Evolutionary conservation across 1,140 invertebrate genomes (phyloP).

Genomic region (Yoshiicerus persimilis): DNA sequence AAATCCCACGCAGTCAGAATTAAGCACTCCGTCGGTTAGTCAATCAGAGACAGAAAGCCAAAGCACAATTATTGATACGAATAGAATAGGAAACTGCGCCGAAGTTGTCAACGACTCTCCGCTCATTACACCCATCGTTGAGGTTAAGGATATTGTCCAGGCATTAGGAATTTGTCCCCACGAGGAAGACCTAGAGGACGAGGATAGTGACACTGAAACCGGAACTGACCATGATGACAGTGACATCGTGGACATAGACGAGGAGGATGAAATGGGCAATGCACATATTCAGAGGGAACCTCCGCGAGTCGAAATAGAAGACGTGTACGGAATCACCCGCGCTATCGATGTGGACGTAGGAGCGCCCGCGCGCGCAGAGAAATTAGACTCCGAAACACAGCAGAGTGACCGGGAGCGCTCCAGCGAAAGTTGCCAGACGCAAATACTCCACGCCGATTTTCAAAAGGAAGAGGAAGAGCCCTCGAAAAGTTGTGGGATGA

Average conservation of each 20-base stretch:
- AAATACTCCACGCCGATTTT: background rate
- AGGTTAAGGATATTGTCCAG: background rate
- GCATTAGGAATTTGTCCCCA: conserved; percentile 40
- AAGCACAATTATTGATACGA: conserved; percentile 37
- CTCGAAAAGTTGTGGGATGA: conserved; percentile 23
- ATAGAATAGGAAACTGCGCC: background rate
- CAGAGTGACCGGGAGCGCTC: background rate
- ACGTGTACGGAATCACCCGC: conserved; percentile 62
- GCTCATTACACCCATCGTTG: background rate
- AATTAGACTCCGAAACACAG: background rate
- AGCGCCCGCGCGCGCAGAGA: conserved; percentile 6
- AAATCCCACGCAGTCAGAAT: background rate
- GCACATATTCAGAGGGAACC: conserved; percentile 8
- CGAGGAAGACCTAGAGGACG: conserved; percentile 52
- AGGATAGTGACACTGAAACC: conserved; percentile 49
- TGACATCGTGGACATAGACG: conserved; percentile 5
- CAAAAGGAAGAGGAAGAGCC: conserved; percentile 6
- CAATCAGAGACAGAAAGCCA: conserved; percentile 42
- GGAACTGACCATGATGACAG: conserved; percentile 2
- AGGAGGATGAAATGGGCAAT: background rate
- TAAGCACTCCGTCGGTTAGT: conserved; percentile 28
- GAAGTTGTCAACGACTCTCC: background rate
- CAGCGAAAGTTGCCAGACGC: background rate
- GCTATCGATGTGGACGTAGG: conserved; percentile 55
- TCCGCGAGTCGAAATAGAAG: conserved; percentile 67